phyloP scores from a whole-genome alignment of 2,797 vertebrate genomes.

The Catamblyrhynchus diadema region DNA sequence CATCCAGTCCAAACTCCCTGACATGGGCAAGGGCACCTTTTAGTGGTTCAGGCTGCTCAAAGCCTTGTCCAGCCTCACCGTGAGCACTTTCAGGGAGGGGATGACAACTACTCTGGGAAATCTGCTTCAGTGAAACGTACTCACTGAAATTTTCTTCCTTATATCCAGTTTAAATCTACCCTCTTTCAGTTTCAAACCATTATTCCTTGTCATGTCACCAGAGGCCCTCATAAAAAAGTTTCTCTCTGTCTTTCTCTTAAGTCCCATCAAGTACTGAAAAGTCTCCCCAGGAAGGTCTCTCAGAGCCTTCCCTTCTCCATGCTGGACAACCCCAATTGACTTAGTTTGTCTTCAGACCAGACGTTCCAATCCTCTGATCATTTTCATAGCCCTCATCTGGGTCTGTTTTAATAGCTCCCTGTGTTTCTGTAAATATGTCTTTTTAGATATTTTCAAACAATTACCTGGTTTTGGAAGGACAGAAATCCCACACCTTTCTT shows the following conservation, averaged over 20 bases:
- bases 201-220: not conserved
- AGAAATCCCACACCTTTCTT: not conserved
- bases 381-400: not conserved
- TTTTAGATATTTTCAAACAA: not conserved
- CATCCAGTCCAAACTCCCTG: not conserved
- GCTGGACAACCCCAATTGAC: rapidly evolving
- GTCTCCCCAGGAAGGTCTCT: not conserved
- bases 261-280: not conserved
- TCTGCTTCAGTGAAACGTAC: rapidly evolving
- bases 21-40: not conserved
- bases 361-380: not conserved
- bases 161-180: not conserved
- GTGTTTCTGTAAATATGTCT: not conserved
- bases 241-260: not conserved
- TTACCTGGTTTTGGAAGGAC: not conserved
- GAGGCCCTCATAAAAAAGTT: not conserved
- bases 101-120: rapidly evolving
- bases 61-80: not conserved
- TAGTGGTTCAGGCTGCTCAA: not conserved
- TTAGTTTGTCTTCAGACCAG: not conserved
- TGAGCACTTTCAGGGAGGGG: not conserved
- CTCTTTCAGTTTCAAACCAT: not conserved
- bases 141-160: not conserved
- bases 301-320: not conserved
- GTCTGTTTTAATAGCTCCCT: not conserved